Base-by-base conservation (phyloP, 2,113 vertebrate genomes). In the Oreochromis niloticus region DNA sequence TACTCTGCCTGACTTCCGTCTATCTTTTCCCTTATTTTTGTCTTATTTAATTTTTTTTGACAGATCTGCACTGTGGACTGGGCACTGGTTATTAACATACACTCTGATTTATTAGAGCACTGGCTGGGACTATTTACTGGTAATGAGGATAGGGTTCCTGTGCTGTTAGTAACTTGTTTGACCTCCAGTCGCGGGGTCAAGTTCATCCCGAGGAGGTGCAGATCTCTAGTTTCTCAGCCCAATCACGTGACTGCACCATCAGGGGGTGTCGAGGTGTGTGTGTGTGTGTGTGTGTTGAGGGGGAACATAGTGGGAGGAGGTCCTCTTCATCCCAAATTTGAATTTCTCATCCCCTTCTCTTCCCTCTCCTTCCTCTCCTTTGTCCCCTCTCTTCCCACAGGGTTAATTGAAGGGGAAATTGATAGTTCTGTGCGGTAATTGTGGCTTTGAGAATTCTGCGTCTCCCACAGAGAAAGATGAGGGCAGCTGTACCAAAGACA, bases 381-480 rank as follows among this genome's bases (percentile, higher is more conserved):
- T 10, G 54, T 87, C 88, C 88, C 86, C 82, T 71, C 46, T 90
- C 88, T 85, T 91, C 95, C 94, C 93, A 89, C 93, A 92, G 95
- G 94, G 95, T 96, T 96, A 96, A 96, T 96, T 95, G 95, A 93
- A 94, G 93, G 93, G 95, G 94, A 96, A 96, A 96, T 95, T 93
- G 94, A 96, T 95, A 96, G 94, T 95, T 95, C 85, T 95, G 92
- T 96, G 94, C 48, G 80, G 95, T 95, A 95, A 96, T 95, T 96
- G 95, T 95, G 93, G 94, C 94, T 95, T 95, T 92, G 94, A 96
- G 94, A 95, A 89, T 94, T 95, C 89, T 90, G 87, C 19, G 83
- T 92, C 88, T 94, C 95, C 93, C 85, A 90, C 78, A 63, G 93
- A 93, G 92, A 86, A 75, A 87, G 93, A 92, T 86, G 85, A 90